A percentile compares a stretch with the other conserved stretches of the same genome.
Conservation (phyloP, 2,797 vertebrate genomes). For the Chloroceryle inda region DNA sequence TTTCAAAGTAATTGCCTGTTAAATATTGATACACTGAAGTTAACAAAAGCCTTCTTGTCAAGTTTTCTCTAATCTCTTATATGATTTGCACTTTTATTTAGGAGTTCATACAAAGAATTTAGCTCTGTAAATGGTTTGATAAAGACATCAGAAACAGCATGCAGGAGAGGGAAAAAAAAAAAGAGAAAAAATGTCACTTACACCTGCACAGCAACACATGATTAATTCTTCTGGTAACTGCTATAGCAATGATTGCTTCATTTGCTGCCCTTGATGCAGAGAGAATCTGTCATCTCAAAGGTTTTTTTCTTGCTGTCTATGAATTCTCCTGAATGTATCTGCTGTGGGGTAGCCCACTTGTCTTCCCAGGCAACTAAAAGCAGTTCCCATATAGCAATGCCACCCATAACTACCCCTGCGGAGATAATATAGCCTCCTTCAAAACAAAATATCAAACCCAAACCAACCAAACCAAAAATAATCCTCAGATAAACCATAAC, state of each 20-base stretch:
- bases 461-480: neutral
- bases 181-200: neutral
- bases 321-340: neutral
- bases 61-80: neutral
- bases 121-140: constrained; percentile 30
- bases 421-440: neutral
- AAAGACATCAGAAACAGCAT: neutral
- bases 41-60: neutral
- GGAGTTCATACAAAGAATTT: neutral
- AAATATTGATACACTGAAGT: constrained; percentile 33
- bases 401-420: neutral
- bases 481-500: neutral
- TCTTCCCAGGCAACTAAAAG: neutral
- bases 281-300: neutral
- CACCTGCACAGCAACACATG: neutral
- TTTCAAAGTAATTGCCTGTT: constrained; percentile 12
- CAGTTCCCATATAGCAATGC: neutral
- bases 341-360: neutral
- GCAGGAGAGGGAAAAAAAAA: neutral
- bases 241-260: neutral
- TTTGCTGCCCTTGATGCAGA: neutral
- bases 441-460: neutral
- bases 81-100: constrained; percentile 12
- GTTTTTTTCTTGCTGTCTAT: neutral
- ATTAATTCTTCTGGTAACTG: constrained; percentile 37